Evolutionary conservation across 2,113 vertebrate genomes (phyloP).

Genomic region (Gymnarchus niloticus): DNA sequence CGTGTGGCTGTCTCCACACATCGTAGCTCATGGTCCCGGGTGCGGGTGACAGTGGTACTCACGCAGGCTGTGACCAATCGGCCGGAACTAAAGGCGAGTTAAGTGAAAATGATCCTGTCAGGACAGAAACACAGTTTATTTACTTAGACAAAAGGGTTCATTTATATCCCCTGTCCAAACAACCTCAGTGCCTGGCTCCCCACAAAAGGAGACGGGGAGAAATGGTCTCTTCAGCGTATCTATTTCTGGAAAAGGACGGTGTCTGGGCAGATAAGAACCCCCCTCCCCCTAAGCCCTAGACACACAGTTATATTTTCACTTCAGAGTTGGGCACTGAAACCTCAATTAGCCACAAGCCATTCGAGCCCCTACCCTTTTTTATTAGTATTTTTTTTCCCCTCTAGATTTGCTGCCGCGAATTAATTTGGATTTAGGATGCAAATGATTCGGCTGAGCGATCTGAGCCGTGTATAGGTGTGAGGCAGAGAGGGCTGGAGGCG

Average conservation of each 20-base stretch:
- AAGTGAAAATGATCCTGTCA: constrained; percentile 92
- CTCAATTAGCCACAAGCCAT: constrained; percentile 88
- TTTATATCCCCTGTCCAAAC: constrained; percentile 88
- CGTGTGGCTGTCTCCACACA: constrained; percentile 77
- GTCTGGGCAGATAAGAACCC: constrained; percentile 75
- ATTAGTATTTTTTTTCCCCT: constrained; percentile 48
- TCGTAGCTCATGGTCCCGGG: constrained; percentile 75
- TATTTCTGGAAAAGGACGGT: constrained; percentile 73
- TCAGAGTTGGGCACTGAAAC: constrained; percentile 62
- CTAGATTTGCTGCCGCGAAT: constrained; percentile 98
- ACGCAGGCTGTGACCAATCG: constrained; percentile 65
- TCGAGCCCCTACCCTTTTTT: constrained; percentile 83
- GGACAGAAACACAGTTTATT: constrained; percentile 90
- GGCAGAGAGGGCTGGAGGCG: constrained; percentile 63
- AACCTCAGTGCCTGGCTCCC: constrained; percentile 86
- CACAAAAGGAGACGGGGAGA: constrained; percentile 69
- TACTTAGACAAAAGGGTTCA: constrained; percentile 94
- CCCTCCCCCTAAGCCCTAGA: neutral
- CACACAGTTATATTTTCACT: constrained; percentile 7
- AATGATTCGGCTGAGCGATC: constrained; percentile 89
- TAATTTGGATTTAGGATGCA: constrained; percentile 99
- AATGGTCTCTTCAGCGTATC: constrained; percentile 65
- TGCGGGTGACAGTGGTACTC: constrained; percentile 57
- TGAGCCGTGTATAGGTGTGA: constrained; percentile 80
- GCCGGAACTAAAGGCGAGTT: constrained; percentile 83